Evolutionary conservation across 2,113 vertebrate genomes (phyloP), one percentile per base, ranked within the genome.

Genomic region (Corythoichthys haematopterus): DNA sequence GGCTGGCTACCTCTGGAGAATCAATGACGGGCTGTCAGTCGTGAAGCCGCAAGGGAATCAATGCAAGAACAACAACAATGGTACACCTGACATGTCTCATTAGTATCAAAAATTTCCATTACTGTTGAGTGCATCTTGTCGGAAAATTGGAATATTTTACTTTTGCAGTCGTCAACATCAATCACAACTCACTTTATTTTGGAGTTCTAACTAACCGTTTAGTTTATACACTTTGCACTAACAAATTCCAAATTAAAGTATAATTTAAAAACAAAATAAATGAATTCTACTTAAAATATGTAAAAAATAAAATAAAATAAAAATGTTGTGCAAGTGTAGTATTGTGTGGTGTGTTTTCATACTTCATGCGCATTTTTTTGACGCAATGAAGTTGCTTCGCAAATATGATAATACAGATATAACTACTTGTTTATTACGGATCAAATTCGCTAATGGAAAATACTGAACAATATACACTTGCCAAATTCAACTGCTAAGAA

Each of bases 61-160:
- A 58, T 66, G 47, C 15, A 66, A 68, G 74, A 48, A 51, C 71
- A 58, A 10, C 76, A 64, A 52, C 66, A 60, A 61, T 28, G 63
- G 63, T 52, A 63, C 33, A 36, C 66, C 62, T 58, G 73, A 70
- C 67, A 40, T 57, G 38, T n/a, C 58, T 69, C 10, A 50, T 60
- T 58, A 70, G 46, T 37, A 43, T 46, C 64, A 61, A 37, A 62
- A 6, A 57, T 47, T 61, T 11, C 64, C 5, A 69, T 56, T 50
- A 2, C 6, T 1, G 10, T 5, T n/a, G 14, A 55, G 37, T 45
- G 47, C 20, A 62, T 57, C 1, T 2, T 36, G 40, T 35, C 13
- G 1, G 51, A 11, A 53, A 55, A 56, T 45, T 1, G 53, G 28
- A 57, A 57, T 12, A 14, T 37, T 13, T 58, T 58, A 9, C 15